A percentile compares a stretch with the other conserved stretches of the same genome.
These are phyloP conservation scores for Loris lydekkerianus DNA, from an alignment of 2,797 vertebrate species.

Conservation along the genomic window DNA sequence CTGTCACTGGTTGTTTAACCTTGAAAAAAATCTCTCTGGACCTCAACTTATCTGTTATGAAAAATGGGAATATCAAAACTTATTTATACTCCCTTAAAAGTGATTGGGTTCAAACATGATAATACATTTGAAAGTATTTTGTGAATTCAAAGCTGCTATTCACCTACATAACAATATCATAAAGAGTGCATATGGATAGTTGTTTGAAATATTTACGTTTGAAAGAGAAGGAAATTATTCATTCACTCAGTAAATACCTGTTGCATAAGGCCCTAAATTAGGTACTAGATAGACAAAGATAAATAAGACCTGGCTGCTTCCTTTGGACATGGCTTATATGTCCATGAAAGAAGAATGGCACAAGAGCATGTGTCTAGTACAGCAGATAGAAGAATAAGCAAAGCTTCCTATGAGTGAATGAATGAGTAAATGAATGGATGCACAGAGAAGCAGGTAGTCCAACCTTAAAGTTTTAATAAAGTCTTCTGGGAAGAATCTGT, in stretches of 20 bases:
- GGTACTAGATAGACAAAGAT: not conserved
- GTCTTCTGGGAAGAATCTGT: not conserved
- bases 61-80: not conserved
- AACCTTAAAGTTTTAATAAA: not conserved
- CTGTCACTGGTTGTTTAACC: not conserved
- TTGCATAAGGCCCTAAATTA: not conserved
- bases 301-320: not conserved
- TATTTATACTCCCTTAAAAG: not conserved
- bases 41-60: not conserved
- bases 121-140: not conserved
- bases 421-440: not conserved
- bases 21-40: slow-evolving; percentile 11
- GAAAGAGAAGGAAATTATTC: not conserved
- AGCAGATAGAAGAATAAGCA: not conserved
- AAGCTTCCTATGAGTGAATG: not conserved
- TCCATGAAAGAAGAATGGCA: not conserved
- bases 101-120: not conserved
- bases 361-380: not conserved
- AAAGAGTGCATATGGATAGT: not conserved
- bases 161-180: not conserved
- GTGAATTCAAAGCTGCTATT: not conserved
- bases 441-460: not conserved
- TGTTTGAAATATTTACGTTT: slow-evolving; percentile 2
- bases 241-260: not conserved
- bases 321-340: not conserved